Base-by-base conservation (phyloP, 2,888 invertebrate species). In the Pammene aurita region DNA sequence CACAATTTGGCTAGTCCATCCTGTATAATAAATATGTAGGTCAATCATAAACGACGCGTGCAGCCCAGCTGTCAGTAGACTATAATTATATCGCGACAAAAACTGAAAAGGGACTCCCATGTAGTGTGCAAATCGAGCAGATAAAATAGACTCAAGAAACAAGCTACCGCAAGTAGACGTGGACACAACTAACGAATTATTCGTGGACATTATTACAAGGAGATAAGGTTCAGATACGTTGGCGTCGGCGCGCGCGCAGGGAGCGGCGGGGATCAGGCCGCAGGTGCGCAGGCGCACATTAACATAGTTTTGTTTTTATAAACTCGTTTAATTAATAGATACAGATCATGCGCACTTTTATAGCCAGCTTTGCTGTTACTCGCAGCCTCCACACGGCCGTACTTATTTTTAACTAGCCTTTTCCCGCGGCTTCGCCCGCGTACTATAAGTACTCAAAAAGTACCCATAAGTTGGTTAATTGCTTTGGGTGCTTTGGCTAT, bases 301-400 rank as follows among this genome's bases (percentile, higher is more conserved):
- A 62, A 62, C 62, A 52, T 54, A 54, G 16, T 66, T 62, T 56
- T 48, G 62, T 62, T 62, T 67, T 41, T 38, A 50, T 35, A 11
- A 55, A 48, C 62, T 55, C 41, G 61, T 67, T 62, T 67, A 55
- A 67, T 67, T 67, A 62, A 62, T 67, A 67, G 56, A 62, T 67
- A 67, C 55, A 62, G 62, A 67, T 56, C 56, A 62, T 67, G 61
- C 41, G 26, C 61, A 42, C 61, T 50, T 58, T 16, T 58, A 52
- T 52, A 48, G 66, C 38, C n/a, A 11, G 42, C 7, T 10, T 18
- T 26, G 42, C n/a, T 16, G 6, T 16, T 10, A n/a, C 41, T 2
- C 13, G 9, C 26, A 13, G 56, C 56, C 38, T 56, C 42, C 13
- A 26, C n/a, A 14, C 54, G 34, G n/a, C 13, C 34, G 13, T 9